phyloP scores from a whole-genome alignment of 2,113 vertebrate species.

The Rhegmatorhina hoffmannsi region DNA sequence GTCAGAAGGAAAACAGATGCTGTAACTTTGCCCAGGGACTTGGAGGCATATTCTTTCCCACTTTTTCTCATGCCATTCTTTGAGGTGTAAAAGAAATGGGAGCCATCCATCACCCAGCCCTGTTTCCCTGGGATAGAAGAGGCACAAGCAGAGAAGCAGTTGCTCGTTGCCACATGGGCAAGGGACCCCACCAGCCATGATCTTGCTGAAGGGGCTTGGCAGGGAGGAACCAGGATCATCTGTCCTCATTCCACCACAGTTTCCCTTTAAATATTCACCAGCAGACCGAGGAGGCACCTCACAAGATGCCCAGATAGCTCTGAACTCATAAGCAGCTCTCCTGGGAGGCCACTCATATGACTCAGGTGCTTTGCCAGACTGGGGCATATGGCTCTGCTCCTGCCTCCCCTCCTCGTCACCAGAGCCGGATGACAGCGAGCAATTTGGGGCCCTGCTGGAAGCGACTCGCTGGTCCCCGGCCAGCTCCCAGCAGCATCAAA shows the following conservation, averaged over 20 bases:
- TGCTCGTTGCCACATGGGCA: not conserved
- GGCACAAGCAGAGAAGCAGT: not conserved
- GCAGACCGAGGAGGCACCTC: not conserved
- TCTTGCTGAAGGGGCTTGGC: not conserved
- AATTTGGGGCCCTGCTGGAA: constrained; percentile 55
- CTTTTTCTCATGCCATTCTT: not conserved
- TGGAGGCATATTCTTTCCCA: not conserved
- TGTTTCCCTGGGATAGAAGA: not conserved
- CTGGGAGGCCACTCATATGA: constrained; percentile 59
- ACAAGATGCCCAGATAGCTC: not conserved
- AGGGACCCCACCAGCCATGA: not conserved
- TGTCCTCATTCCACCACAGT: not conserved
- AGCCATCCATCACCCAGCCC: not conserved
- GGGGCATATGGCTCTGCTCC: constrained; percentile 60
- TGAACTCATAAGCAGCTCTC: not conserved
- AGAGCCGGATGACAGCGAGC: constrained; percentile 49
- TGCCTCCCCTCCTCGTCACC: constrained; percentile 44
- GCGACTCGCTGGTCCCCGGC: not conserved
- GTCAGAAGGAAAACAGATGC: not conserved
- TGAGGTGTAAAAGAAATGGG: not conserved
- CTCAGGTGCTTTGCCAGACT: constrained; percentile 42
- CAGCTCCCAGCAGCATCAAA: constrained; percentile 55
- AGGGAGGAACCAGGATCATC: not conserved
- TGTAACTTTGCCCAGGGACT: not conserved
- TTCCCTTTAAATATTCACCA: constrained; percentile 23